Percentiles rank a stretch among this genome's conserved stretches.
Conservation (phyloP, 2,797 vertebrate genomes). For the Clarias pachynema region DNA sequence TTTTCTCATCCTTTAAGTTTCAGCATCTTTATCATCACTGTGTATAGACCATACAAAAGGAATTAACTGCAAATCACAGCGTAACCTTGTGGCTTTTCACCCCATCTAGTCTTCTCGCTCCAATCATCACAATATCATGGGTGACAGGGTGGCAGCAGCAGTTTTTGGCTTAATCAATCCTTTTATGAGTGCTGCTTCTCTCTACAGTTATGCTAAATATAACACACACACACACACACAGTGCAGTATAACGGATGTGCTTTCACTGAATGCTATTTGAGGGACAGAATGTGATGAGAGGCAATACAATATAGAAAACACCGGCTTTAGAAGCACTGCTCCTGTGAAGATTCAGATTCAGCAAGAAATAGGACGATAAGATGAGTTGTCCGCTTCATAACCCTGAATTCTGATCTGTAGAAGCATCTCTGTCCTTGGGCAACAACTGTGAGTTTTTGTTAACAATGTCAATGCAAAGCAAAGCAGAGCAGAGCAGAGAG, state of each 20-base stretch:
- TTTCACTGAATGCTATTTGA: slow-evolving; percentile 53
- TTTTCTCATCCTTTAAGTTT: not conserved
- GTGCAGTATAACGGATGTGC: slow-evolving; percentile 30
- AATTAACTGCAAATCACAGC: not conserved
- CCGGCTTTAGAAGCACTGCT: slow-evolving; percentile 17
- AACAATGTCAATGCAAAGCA: not conserved
- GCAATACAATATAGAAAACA: slow-evolving; percentile 53
- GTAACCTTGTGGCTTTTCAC: not conserved
- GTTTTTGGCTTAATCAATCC: slow-evolving; percentile 47
- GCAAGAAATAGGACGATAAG: slow-evolving; percentile 1
- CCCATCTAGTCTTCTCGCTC: not conserved
- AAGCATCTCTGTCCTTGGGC: not conserved
- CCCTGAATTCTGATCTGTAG: not conserved
- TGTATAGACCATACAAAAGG: not conserved
- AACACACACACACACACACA: slow-evolving; percentile 22
- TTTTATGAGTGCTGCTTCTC: slow-evolving; percentile 42
- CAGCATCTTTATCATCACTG: slow-evolving; percentile 1
- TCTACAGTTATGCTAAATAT: slow-evolving; percentile 54
- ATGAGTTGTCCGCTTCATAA: slow-evolving; percentile 1
- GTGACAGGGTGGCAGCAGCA: slow-evolving; percentile 20
- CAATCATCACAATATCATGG: slow-evolving; percentile 11
- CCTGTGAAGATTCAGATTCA: slow-evolving; percentile 42
- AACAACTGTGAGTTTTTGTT: not conserved
- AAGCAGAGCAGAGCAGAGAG: not conserved
- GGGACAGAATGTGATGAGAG: slow-evolving; percentile 50